Base-by-base conservation (phyloP, 2,113 vertebrate species). In the Herpetotheres cachinnans region DNA sequence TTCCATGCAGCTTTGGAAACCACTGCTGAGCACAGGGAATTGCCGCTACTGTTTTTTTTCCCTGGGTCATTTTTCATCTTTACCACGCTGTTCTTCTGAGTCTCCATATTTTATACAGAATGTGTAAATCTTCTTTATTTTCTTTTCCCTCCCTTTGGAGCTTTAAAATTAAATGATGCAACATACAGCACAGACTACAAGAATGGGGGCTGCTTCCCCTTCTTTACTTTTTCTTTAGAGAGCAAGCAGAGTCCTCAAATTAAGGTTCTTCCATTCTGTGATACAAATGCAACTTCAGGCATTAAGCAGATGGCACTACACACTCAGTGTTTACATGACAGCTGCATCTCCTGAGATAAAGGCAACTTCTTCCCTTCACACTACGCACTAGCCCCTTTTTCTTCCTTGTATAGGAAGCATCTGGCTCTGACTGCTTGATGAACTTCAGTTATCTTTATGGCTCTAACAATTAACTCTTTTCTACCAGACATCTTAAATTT, bases 231-330 rank as follows among this genome's bases (percentile, higher is more conserved):
- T 87, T 66, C 52, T 93, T 62, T 30, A 62, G 10, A 70, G 25
- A 59, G 61, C 17, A 88, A 94, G 61, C 14, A 25, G n/a, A 25
- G 36, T 21, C 62, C 36, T 73, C 78, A 72, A 85, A 82, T 80
- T 58, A 69, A 77, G 63, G 63, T 62, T 92, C 71, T 80, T 83
- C 66, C 58, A 80, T 69, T 90, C 71, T 81, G 63, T 50, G 55
- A 46, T 78, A 66, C 50, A 92, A 83, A 92, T 32, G 71, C 36
- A 73, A 92, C 90, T 83, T 90, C 54, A 90, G 59, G 85, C 55
- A 88, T 72, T 88, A 86, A 96, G 80, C 88, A 96, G 85, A 96
- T 96, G 93, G 86, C 59, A 50, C 38, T 25, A 61, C 55, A 70
- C 26, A 40, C 46, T 76, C 52, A 1, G 34, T 88, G 54, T 86